Base-by-base conservation (phyloP, 64 coral and sea anemone species). In the Montipora foliosa region DNA sequence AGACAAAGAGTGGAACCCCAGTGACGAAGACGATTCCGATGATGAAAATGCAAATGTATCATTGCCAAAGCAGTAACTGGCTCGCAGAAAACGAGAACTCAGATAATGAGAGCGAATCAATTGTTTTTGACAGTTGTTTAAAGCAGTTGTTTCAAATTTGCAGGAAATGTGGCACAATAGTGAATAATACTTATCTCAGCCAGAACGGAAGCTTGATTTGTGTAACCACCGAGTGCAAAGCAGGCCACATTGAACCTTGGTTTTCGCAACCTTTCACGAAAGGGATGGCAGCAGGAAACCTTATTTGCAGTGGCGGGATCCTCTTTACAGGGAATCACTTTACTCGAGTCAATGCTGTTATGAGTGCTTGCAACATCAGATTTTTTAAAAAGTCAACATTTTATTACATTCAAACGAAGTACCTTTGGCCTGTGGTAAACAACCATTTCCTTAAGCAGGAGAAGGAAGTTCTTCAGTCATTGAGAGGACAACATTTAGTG, bases 61-160 rank as follows among this genome's bases (percentile, higher is more conserved):
- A 22, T 22, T 53, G 20, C 16, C 19, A 15, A 79, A 53, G 48
- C 49, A 79, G 2, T 7, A 79, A 55, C 47, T 79, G 49, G 77
- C 77, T 79, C 19, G 77, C 16, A 79, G 77, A 51, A 53, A 79
- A 52, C 49, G 3, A 79, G 77, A 6, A 79, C 3, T 52, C 77
- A 2, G 4, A 47, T n/a, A 79, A 79, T 17, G 49, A 79, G n/a
- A 51, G 77, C 0, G 53, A 53, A 16, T 79, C 77, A 53, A 79
- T 79, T 79, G 47, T 55, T 79, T 79, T 79, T 79, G 77, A 79
- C 47, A 79, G 77, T 19, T 79, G 49, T 53, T 79, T 79, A 79
- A 55, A 52, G 77, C 77, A 52, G 49, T 53, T 79, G 8, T 55
- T 55, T 53, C 47, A 79, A 22, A 3, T 55, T 79, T 53, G 77